Percentiles rank a stretch among this genome's conserved stretches.
phyloP scores from a whole-genome alignment of 1,140 invertebrate genomes.

The Megalonaias nervosa region DNA sequence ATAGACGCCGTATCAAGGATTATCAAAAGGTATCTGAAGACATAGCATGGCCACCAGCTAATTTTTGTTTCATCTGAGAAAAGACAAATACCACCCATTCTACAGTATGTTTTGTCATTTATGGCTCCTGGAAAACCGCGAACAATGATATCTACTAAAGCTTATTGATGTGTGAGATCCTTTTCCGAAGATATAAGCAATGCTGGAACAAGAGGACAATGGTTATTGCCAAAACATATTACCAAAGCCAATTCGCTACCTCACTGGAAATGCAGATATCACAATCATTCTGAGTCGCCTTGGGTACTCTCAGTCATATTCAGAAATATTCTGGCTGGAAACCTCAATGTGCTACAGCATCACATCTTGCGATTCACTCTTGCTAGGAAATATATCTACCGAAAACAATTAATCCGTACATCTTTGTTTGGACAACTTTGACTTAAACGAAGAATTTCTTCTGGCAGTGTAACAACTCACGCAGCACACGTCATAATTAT shows the following conservation, averaged over 20 bases:
- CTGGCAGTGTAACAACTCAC: constrained; percentile 23
- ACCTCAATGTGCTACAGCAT: constrained; percentile 19
- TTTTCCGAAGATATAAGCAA: constrained; percentile 14
- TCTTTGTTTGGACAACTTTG: constrained; percentile 34
- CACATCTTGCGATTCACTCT: not conserved
- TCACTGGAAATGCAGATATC: constrained; percentile 34
- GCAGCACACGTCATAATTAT: constrained; percentile 15
- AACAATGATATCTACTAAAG: not conserved
- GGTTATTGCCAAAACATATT: constrained; percentile 25
- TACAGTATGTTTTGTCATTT: not conserved
- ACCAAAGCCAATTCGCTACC: constrained; percentile 23
- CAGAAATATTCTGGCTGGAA: constrained; percentile 4
- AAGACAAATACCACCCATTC: constrained; percentile 4
- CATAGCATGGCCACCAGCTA: constrained; percentile 17
- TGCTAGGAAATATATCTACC: constrained; percentile 15
- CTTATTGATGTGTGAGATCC: constrained; percentile 2
- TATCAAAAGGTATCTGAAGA: not conserved
- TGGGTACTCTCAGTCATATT: constrained; percentile 25
- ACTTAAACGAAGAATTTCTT: constrained; percentile 26
- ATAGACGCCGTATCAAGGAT: not conserved
- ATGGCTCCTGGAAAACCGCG: constrained; percentile 2
- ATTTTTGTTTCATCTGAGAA: constrained; percentile 1
- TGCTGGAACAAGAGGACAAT: constrained; percentile 22
- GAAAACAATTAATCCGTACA: constrained; percentile 22
- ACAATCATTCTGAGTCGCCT: constrained; percentile 21